Evolutionary conservation across 2,888 invertebrate genomes (phyloP), one percentile per base, ranked within the genome.

Genomic region (Ochropleura plecta): DNA sequence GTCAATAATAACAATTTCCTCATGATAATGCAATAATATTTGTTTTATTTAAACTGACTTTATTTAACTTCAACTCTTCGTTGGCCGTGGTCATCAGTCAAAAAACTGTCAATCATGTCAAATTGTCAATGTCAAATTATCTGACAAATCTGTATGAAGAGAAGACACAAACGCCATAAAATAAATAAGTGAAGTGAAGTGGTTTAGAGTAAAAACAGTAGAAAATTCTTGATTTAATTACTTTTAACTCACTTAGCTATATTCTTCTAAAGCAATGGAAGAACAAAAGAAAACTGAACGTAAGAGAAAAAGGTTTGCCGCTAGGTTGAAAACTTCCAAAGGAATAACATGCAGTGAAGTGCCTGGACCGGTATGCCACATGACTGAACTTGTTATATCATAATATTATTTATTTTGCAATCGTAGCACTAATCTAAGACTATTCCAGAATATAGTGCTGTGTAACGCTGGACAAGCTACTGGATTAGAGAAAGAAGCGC

Each of bases 391-490:
- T 69, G 14, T 20, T 64, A 53, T 3, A 20, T 30, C 20, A 0
- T n/a, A 46, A 3, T 3, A 14, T 40, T 5, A 14, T 14, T 42
- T 20, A 46, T 42, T 80, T 42, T 65, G 5, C 7, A n/a, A 20
- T 10, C 49, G 40, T 66, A 75, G 16, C 9, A 16, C 44, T 60
- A 16, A 60, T 72, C 12, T 3, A 20, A 14, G 0, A 30, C 4
- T 42, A 60, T 97, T 97, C 80, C 92, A 98, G 98, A 97, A 97
- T 90, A 87, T 98, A 64, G 97, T 97, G 62, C 94, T 99, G n/a
- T 98, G 98, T 87, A 99, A 99, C 95, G 98, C 98, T 46, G 99
- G 99, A 1, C 97, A 99, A 78, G 98, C 98, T 4, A 98, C 98
- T 84, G 98, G 98, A 8, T 95, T 98, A 42, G 96, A 97, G 8